phyloP scores from a whole-genome alignment of 53 echinoderm and acorn worm species.

The Mesocentrotus franciscanus region DNA sequence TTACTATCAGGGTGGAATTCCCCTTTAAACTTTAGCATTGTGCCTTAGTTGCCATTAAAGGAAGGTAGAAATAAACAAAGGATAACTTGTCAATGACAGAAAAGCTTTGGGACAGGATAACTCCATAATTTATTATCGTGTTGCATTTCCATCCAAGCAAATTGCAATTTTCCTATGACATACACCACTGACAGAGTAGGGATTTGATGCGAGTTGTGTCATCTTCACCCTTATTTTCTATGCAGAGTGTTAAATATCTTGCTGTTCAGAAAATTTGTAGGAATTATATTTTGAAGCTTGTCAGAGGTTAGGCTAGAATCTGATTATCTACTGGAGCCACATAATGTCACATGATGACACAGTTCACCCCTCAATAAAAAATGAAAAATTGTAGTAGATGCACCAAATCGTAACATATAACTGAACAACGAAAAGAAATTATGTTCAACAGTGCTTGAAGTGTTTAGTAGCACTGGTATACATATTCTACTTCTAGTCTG shows the following conservation, averaged over 20 bases:
- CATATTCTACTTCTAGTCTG: too few species aligned
- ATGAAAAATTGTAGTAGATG: too few species aligned
- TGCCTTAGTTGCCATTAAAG: not conserved
- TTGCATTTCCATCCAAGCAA: slow-evolving; percentile 59
- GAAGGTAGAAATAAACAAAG: slow-evolving; percentile 54
- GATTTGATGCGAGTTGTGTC: slow-evolving; percentile 53
- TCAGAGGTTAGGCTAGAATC: not conserved
- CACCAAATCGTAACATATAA: not conserved
- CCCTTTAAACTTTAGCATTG: not conserved
- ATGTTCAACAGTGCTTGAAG: too few species aligned
- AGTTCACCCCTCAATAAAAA: not conserved
- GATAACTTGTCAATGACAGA: slow-evolving; percentile 43
- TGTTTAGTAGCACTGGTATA: too few species aligned
- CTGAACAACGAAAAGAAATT: not conserved
- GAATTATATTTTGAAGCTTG: not conserved
- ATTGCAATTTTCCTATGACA: slow-evolving; percentile 70
- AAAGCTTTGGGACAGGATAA: slow-evolving; percentile 26
- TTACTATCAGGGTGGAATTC: too few species aligned
- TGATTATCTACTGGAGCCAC: slow-evolving; percentile 27
- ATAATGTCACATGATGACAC: not conserved
- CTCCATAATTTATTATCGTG: slow-evolving; percentile 26
- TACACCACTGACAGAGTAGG: slow-evolving; percentile 64
- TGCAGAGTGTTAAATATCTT: not conserved
- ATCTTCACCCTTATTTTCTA: slow-evolving; percentile 1
- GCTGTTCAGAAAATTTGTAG: not conserved